These are phyloP conservation scores for Lateolabrax maculatus DNA, from an alignment of 2,797 vertebrate species.

Conservation along the genomic window DNA sequence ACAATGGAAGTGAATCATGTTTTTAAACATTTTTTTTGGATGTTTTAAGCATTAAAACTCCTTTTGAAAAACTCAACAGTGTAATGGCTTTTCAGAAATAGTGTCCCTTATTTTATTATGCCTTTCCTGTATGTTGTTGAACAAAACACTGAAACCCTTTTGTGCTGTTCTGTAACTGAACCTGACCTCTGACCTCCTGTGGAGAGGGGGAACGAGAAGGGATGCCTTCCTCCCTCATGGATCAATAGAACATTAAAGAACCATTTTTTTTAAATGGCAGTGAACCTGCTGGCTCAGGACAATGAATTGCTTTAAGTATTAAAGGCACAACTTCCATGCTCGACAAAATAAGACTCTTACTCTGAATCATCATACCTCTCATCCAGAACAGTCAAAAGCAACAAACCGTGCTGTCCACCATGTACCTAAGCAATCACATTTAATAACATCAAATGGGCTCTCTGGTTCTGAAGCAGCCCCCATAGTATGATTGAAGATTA, in stretches of 20 bases:
- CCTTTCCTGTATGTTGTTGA: neutral
- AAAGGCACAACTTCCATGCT: conserved; percentile 6
- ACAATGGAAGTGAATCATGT: neutral
- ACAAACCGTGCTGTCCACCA: neutral
- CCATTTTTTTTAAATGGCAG: neutral
- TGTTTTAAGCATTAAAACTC: neutral
- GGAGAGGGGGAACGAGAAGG: conserved; percentile 1
- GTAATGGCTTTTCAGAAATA: neutral
- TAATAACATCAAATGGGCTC: conserved; percentile 49
- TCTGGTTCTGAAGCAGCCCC: conserved; percentile 53
- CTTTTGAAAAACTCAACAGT: neutral
- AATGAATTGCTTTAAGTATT: conserved; percentile 4
- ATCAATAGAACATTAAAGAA: conserved; percentile 33
- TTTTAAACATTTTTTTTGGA: neutral
- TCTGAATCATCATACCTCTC: neutral
- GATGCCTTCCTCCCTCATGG: conserved; percentile 13
- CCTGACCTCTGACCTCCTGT: conserved; percentile 38
- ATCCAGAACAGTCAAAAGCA: neutral
- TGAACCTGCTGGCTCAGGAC: neutral
- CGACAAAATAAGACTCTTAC: conserved; percentile 9
- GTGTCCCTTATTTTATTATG: neutral
- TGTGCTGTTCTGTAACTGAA: conserved; percentile 7
- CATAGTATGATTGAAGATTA: conserved; percentile 55
- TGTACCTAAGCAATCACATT: conserved; percentile 30
- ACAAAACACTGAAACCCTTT: neutral